Base-by-base conservation (phyloP, 2,797 vertebrate species). In the Myotis vivesi region DNA sequence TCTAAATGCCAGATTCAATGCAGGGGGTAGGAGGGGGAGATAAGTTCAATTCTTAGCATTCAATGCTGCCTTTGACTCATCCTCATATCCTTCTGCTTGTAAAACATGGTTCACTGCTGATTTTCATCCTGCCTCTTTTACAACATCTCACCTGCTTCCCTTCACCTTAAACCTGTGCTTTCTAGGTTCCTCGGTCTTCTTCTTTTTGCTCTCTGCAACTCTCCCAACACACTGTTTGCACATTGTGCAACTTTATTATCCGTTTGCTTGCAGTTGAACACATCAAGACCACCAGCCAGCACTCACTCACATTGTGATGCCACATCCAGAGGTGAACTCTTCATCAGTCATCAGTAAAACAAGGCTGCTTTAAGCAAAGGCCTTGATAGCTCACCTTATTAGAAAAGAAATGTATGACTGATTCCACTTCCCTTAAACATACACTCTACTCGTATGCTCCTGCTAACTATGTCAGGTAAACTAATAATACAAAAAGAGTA, bases 391-490 rank as follows among this genome's bases (percentile, higher is more conserved):
- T 79, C 41, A 55, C 8, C 23, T 49, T 44, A 36, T 33, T 41
- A 90, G 87, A 95, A 64, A 51, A 28, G 7, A 88, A 92, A 59
- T 22, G 4, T 57, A 15, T 19, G 30, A n/a, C n/a, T 77, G 69
- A 80, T 73, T 62, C 28, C 25, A 53, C 68, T 72, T 72, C 10
- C 15, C 38, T 86, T 41, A 87, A 68, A 36, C n/a, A 59, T 84
- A 41, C 5, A 44, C 19, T 81, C 57, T 44, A 23, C 36, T 76
- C 59, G 20, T 19, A 84, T 23, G 44, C 13, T 94, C 87, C 44
- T 87, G 33, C 44, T 62, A 64, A 91, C 81, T 41, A 59, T 68
- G 87, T 71, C 15, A 89, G 33, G 23, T 22, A 91, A 96, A 91
- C 33, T 57, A 87, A 22, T 38, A 66, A 15, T 33, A 66, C 62